Evolutionary conservation across 2,888 invertebrate species (phyloP).

Genomic region (Tiphia femorata): DNA sequence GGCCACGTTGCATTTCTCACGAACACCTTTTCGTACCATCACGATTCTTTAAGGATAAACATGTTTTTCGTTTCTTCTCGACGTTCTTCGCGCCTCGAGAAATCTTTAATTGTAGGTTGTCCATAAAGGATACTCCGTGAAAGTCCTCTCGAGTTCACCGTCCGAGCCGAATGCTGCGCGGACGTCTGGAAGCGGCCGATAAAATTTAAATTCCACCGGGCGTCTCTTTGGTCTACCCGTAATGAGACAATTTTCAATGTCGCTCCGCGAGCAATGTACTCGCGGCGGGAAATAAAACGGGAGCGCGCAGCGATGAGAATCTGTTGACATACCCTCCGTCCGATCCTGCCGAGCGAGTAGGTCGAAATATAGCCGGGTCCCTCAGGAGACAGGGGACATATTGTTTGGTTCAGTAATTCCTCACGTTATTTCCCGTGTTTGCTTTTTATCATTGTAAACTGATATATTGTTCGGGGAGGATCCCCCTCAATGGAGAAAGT

Average conservation of each 20-base stretch:
- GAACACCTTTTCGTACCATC: slow-evolving; percentile 1
- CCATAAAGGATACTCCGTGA: too few relatives aligned
- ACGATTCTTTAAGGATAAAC: too few relatives aligned
- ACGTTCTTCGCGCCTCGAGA: too few relatives aligned
- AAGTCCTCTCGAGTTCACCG: too few relatives aligned
- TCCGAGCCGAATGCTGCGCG: too few relatives aligned
- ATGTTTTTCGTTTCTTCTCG: background rate
- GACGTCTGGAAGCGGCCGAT: too few relatives aligned
- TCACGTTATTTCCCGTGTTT: slow-evolving; percentile 64
- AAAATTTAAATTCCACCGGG: too few relatives aligned
- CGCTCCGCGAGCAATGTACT: slow-evolving; percentile 8
- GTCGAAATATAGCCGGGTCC: slow-evolving; percentile 52
- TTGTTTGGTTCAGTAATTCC: slow-evolving; percentile 65
- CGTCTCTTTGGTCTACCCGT: slow-evolving; percentile 11
- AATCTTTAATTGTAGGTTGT: too few relatives aligned
- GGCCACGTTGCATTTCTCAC: too few relatives aligned
- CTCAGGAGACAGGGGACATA: slow-evolving; percentile 62
- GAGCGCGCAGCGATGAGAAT: slow-evolving; percentile 34
- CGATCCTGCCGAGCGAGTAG: slow-evolving; percentile 35
- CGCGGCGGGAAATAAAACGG: slow-evolving; percentile 33
- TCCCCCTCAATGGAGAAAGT: slow-evolving; percentile 46
- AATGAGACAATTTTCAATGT: slow-evolving; percentile 33
- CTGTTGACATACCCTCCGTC: slow-evolving; percentile 39
- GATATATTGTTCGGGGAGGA: slow-evolving; percentile 61
- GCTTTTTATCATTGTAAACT: slow-evolving; percentile 66